These are phyloP conservation scores for Dreissena rostriformis DNA, from an alignment of 1,140 invertebrate genomes.

Conservation along the genomic window DNA sequence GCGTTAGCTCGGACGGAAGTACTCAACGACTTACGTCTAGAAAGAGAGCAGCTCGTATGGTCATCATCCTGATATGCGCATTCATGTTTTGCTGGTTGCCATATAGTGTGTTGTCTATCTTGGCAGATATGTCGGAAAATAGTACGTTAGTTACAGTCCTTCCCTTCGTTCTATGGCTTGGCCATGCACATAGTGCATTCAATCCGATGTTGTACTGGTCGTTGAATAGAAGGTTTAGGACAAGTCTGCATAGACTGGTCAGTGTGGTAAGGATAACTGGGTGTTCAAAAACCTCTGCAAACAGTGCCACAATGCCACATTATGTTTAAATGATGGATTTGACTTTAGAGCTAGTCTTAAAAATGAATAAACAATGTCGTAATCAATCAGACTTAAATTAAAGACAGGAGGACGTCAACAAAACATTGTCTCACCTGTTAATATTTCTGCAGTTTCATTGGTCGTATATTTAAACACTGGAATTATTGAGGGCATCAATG, in stretches of 20 bases:
- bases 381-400: too few species aligned
- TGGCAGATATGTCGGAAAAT: constrained; percentile 84
- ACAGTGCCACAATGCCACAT: constrained; percentile 41
- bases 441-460: too few species aligned
- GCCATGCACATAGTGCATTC: constrained; percentile 89
- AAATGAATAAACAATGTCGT: too few species aligned
- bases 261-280: constrained; percentile 52
- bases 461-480: too few species aligned
- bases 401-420: too few species aligned
- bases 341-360: too few species aligned
- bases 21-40: constrained; percentile 89
- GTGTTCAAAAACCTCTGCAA: constrained; percentile 25
- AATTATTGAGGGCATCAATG: too few species aligned
- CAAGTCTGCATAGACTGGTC: constrained; percentile 59
- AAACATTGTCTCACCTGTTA: too few species aligned
- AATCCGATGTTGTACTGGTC: constrained; percentile 91
- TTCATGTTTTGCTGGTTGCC: constrained; percentile 98
- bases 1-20: constrained; percentile 83
- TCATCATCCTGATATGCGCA: constrained; percentile 94
- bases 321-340: constrained; percentile 37
- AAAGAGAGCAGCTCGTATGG: constrained; percentile 94
- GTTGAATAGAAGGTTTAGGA: constrained; percentile 85
- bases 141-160: constrained; percentile 69
- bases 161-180: constrained; percentile 86
- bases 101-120: constrained; percentile 87